Base-by-base conservation (phyloP, 2,888 invertebrate species). In the Resseliella maxima region DNA sequence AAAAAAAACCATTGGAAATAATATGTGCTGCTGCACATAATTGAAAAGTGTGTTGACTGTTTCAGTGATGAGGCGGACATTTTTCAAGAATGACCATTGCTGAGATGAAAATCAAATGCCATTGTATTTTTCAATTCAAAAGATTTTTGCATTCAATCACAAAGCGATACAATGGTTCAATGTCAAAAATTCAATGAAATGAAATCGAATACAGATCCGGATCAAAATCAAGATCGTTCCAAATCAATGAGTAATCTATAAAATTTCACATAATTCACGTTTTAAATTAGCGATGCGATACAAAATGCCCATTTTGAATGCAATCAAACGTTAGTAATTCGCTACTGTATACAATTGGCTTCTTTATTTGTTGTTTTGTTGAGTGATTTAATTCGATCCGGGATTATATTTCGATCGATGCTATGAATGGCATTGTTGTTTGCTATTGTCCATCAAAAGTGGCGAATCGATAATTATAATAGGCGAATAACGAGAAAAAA, bases 181-280 rank as follows among this genome's bases (percentile, higher is more conserved):
- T 59, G 59, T 24, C 59, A 59, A 59, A 59, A 31, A 72, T 72
- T 8, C 1, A 15, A 72, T 72, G 35, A 31, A 12, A 10, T 72
- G 72, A 72, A 72, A 72, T 72, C 31, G 72, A 72, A 72, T 35
- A 72, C 72, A 35, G 31, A 72, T 3, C 72, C 27, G 6, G 59
- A 2, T n/a, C 24, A 12, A 59, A n/a, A n/a, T n/a, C n/a, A n/a
- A n/a, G n/a, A n/a, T n/a, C n/a, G n/a, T n/a, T n/a, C n/a, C n/a
- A n/a, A n/a, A n/a, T n/a, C n/a, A n/a, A n/a, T n/a, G 59, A 15
- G 31, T 72, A 72, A 72, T 72, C 72, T 72, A 72, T 72, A 31
- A 72, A 72, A 72, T 72, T 72, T 72, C 72, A 72, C 72, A 72
- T 72, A 72, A 72, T 72, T 72, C 72, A 72, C 72, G 72, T 72